These are phyloP conservation scores for Chrysina gloriosa DNA, from an alignment of 2,888 invertebrate species.

Conservation along the genomic window DNA sequence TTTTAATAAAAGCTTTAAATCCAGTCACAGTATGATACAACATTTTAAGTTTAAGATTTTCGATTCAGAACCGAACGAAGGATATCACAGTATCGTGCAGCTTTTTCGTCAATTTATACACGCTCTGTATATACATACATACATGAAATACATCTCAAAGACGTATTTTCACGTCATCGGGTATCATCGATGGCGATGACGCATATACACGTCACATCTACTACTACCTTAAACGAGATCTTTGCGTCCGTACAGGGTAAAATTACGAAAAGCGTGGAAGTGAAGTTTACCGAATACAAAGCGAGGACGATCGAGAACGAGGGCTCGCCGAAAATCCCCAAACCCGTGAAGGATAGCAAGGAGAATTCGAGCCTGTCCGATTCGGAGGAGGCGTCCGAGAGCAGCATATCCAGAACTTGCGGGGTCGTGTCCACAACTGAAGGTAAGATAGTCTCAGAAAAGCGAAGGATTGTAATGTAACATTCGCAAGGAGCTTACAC, in stretches of 20 bases:
- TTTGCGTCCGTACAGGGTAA: constrained; percentile 66
- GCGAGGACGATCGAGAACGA: constrained; percentile 57
- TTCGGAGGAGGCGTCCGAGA: constrained; percentile 69
- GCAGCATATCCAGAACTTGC: constrained; percentile 63
- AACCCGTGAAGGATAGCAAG: constrained; percentile 66
- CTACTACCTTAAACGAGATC: neutral
- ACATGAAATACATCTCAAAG: no score
- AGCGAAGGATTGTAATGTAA: neutral
- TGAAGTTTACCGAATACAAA: constrained; percentile 78
- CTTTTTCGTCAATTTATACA: no score
- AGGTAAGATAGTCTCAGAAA: constrained; percentile 51
- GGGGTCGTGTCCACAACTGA: constrained; percentile 63
- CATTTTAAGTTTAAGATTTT: no score
- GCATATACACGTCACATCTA: neutral
- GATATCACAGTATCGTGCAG: no score
- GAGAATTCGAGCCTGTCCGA: constrained; percentile 76
- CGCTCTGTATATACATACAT: no score
- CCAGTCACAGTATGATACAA: no score
- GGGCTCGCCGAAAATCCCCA: constrained; percentile 56
- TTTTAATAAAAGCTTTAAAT: no score
- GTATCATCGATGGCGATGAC: no score
- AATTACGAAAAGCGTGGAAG: constrained; percentile 82
- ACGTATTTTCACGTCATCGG: no score
- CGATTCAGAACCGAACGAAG: no score
- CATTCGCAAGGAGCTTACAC: neutral